A percentile compares a stretch with the other conserved stretches of the same genome.
Conservation (phyloP, 1,140 invertebrate species). For the Drosophila subobscura region DNA sequence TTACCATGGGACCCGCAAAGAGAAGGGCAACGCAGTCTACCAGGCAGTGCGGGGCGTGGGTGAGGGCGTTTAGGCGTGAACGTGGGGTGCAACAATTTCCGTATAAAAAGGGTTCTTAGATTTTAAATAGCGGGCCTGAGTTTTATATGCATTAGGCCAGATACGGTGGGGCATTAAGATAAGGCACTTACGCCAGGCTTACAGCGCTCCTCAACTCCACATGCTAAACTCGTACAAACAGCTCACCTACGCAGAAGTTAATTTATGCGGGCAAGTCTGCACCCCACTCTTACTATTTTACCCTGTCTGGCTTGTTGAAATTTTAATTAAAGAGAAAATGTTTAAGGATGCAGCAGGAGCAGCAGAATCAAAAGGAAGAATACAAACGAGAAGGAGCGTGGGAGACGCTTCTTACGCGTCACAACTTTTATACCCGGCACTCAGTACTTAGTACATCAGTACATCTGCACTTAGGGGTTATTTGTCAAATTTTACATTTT, state of each 20-base stretch:
- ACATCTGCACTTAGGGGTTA: no score
- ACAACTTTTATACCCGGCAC: no score
- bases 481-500: no score
- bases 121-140: conserved; percentile 76
- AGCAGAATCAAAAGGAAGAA: conserved; percentile 24
- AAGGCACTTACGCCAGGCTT: conserved; percentile 77
- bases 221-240: conserved; percentile 15
- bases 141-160: conserved; percentile 80
- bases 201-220: conserved; percentile 29
- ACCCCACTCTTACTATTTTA: conserved; percentile 12
- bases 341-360: conserved; percentile 56
- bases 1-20: conserved; percentile 36
- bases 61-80: conserved; percentile 56
- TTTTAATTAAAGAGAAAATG: conserved; percentile 78
- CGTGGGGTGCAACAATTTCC: conserved; percentile 79
- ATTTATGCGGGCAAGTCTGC: conserved; percentile 73
- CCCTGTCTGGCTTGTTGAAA: conserved; percentile 65
- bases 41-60: conserved; percentile 13
- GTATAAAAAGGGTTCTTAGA: conserved; percentile 82
- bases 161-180: conserved; percentile 77
- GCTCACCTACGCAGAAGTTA: conserved; percentile 65
- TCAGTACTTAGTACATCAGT: no score
- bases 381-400: no score
- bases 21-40: conserved; percentile 33
- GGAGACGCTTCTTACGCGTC: no score